phyloP scores from a whole-genome alignment of 2,888 invertebrate genomes.

The Malachius bipustulatus region DNA sequence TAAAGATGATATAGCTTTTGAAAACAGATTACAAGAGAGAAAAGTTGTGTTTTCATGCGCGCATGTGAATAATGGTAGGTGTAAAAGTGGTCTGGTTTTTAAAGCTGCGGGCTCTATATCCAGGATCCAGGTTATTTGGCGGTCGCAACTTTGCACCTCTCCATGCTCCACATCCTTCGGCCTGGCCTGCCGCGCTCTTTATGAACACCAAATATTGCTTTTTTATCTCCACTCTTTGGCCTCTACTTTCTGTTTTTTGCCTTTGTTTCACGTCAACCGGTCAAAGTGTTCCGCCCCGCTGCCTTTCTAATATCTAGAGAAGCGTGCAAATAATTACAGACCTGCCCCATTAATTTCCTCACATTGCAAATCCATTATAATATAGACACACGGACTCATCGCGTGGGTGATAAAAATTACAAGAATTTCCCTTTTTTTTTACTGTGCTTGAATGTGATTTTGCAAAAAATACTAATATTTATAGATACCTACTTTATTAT shows the following conservation, averaged over 20 bases:
- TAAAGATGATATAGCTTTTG: slow-evolving; percentile 32
- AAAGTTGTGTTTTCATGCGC: slow-evolving; percentile 17
- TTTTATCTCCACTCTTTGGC: neutral
- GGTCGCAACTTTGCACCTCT: slow-evolving; percentile 24
- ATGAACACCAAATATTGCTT: slow-evolving; percentile 2
- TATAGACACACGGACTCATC: too few relatives aligned
- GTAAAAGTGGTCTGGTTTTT: slow-evolving; percentile 31
- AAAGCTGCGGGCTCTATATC: slow-evolving; percentile 34
- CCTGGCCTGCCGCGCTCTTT: neutral
- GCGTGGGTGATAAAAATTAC: too few relatives aligned
- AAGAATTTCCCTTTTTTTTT: too few relatives aligned
- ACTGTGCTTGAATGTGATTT: too few relatives aligned
- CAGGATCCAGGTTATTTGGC: slow-evolving; percentile 27
- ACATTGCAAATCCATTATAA: too few relatives aligned
- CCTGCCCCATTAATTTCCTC: too few relatives aligned
- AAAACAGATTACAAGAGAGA: slow-evolving; percentile 25
- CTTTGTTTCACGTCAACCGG: neutral
- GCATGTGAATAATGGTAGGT: slow-evolving; percentile 29
- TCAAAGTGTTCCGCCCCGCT: too few relatives aligned
- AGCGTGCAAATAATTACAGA: too few relatives aligned
- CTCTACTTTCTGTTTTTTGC: slow-evolving; percentile 1
- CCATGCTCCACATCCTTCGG: neutral
- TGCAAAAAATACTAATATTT: too few relatives aligned
- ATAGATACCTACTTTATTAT: too few relatives aligned
- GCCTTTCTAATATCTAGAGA: too few relatives aligned